Evolutionary conservation across 2,113 vertebrate species (phyloP).

Genomic region (Cryptomyrus ogoouensis): DNA sequence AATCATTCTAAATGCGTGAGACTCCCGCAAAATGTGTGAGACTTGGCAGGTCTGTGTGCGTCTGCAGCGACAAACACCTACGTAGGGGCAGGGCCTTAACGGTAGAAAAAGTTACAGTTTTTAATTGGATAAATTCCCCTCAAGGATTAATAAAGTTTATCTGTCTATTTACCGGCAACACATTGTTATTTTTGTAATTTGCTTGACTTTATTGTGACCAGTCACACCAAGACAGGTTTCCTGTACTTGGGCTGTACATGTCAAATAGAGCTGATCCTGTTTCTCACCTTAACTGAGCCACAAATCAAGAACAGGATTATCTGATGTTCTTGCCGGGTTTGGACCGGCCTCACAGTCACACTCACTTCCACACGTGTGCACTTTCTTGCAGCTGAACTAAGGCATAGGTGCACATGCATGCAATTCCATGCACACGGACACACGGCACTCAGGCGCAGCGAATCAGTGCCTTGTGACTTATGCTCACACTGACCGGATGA

Average conservation of each 20-base stretch:
- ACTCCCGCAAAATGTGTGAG: not conserved
- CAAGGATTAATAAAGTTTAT: not conserved
- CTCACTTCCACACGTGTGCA: not conserved
- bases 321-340: not conserved
- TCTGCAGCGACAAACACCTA: not conserved
- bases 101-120: not conserved
- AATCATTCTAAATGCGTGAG: too few relatives aligned
- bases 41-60: not conserved
- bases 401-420: not conserved
- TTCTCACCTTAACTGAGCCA: not conserved
- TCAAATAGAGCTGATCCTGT: not conserved
- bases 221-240: not conserved
- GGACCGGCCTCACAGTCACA: not conserved
- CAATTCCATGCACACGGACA: not conserved
- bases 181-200: not conserved
- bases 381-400: not conserved
- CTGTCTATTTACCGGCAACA: not conserved
- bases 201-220: not conserved
- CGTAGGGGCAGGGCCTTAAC: too few relatives aligned
- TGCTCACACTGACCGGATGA: not conserved
- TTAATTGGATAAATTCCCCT: not conserved
- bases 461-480: not conserved
- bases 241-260: not conserved
- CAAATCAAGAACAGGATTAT: not conserved
- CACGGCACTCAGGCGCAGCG: not conserved